Evolutionary conservation across 2,797 vertebrate species (phyloP).

Genomic region (Lutjanus campechanus): DNA sequence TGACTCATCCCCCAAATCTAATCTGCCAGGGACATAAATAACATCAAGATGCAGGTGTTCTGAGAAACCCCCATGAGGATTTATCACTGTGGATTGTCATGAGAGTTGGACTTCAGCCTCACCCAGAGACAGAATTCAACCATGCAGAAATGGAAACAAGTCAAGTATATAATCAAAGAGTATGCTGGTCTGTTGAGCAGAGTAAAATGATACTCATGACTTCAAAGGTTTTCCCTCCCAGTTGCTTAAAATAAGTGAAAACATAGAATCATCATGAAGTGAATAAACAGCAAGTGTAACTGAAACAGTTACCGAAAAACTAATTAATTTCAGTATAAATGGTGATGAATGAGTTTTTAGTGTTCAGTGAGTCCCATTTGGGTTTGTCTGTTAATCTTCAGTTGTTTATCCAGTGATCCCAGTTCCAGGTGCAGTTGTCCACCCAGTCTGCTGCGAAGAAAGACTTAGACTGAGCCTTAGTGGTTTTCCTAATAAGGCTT

Average conservation of each 20-base stretch:
- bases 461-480: not conserved
- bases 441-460: constrained; percentile 1
- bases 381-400: constrained; percentile 2
- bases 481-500: constrained; percentile 38
- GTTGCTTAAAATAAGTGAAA: constrained; percentile 3
- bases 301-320: not conserved
- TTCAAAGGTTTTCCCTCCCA: constrained; percentile 33
- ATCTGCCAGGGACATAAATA: constrained; percentile 16
- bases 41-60: constrained; percentile 8
- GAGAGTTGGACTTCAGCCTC: constrained; percentile 9
- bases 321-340: not conserved
- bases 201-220: constrained; percentile 37
- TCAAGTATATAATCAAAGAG: constrained; percentile 55
- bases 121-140: constrained; percentile 34
- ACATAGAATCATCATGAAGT: not conserved
- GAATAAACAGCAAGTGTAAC: constrained; percentile 5
- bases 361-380: constrained; percentile 1
- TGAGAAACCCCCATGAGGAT: constrained; percentile 17
- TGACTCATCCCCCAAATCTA: constrained; percentile 13
- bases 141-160: constrained; percentile 53
- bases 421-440: not conserved
- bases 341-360: not conserved
- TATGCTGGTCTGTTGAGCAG: constrained; percentile 46
- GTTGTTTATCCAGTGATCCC: constrained; percentile 5
- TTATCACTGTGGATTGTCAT: constrained; percentile 26